Percentiles rank a stretch among this genome's conserved stretches.
Evolutionary conservation across 2,113 vertebrate genomes (phyloP).

Genomic region (Myanophis thanlyinensis): DNA sequence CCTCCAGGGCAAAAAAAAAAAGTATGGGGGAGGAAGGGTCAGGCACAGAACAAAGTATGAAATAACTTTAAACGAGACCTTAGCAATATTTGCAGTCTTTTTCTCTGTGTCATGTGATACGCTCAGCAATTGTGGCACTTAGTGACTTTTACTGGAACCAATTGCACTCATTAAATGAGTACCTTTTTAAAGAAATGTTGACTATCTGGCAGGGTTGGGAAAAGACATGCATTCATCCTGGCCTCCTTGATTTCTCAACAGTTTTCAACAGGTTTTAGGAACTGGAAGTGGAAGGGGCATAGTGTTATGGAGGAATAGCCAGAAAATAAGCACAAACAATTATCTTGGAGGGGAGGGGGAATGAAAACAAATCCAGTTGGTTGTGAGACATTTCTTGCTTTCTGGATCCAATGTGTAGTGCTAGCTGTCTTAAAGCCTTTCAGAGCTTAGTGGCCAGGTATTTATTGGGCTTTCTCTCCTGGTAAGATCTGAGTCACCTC

Average conservation of each 20-base stretch:
- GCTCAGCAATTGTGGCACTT: not conserved
- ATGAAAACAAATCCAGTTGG: not conserved
- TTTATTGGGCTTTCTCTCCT: not conserved
- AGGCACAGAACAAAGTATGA: not conserved
- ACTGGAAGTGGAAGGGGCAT: not conserved
- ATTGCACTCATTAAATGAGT: not conserved
- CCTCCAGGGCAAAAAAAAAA: not conserved
- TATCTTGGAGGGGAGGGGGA: fast-evolving
- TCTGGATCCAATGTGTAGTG: not conserved
- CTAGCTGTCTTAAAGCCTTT: not conserved
- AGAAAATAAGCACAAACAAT: not conserved
- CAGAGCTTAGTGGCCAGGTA: not conserved
- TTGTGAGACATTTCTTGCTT: not conserved
- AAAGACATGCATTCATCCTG: not conserved
- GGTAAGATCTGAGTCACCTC: not conserved
- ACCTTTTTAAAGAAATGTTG: not conserved
- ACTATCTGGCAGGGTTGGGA: not conserved
- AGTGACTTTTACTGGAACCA: not conserved
- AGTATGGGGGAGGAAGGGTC: not conserved
- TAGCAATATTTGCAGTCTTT: not conserved
- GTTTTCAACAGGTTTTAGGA: not conserved
- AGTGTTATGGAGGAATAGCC: not conserved
- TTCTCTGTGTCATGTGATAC: not conserved
- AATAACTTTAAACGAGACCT: not conserved
- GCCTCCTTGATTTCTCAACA: not conserved